Evolutionary conservation across 2,888 invertebrate genomes (phyloP), one percentile per base, ranked within the genome.

Genomic region (Celastrina argiolus): DNA sequence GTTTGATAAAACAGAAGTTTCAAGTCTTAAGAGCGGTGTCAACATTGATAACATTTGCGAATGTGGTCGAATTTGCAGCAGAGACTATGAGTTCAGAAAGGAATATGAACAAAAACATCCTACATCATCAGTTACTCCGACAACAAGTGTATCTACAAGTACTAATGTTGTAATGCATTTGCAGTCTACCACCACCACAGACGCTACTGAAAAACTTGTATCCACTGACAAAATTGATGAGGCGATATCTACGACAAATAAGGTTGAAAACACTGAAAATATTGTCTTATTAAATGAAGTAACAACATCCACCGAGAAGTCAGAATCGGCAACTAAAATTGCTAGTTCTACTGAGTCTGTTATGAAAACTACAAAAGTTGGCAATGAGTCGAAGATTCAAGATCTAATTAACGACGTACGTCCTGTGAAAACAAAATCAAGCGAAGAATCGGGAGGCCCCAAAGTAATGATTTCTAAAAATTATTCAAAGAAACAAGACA

Each of bases 1-100:
- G 94, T 94, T 94, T 73, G 94, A 94, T 51, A 92, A 92, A 81
- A 92, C 93, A 68, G 91, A 89, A 75, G 77, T 88, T 4, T 87
- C 87, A 2, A 92, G 88, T 70, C 82, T 89, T 2, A 87, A 86
- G 73, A 85, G 84, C 2, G 86, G 80, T 36, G 77, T 87, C 4
- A 91, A 83, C 69, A 90, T 92, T 68, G 91, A 92, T 72, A 88
- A 91, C 51, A 88, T 92, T 66, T 92, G 92, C 69, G 92, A 92
- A 73, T 92, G 92, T 72, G 92, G 92, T 10, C 81, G 91, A 2
- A 87, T 88, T 72, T 92, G 92, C 68, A 87, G 88, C 66, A 80
- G 87, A 69, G 87, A 88, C 72, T 87, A 87, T 68, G 87, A 88
- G 73, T 87, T 89, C 67, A 82, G 83, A 64, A 88, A 81, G 70